Evolutionary conservation across 2,113 vertebrate genomes (phyloP).

Genomic region (Fulmarus glacialis): DNA sequence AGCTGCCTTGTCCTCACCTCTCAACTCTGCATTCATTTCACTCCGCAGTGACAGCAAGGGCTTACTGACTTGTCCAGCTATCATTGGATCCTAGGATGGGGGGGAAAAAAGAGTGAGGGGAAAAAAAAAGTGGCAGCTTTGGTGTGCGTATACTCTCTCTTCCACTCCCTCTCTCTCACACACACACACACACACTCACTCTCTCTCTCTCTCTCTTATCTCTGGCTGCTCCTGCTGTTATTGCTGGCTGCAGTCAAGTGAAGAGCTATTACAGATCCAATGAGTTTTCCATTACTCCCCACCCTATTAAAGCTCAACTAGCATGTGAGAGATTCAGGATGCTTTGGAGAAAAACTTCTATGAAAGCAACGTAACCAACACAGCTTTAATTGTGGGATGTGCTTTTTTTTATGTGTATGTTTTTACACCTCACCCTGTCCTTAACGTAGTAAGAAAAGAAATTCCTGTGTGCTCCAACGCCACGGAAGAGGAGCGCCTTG

Average conservation of each 20-base stretch:
- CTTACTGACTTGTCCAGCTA: slow-evolving; percentile 99
- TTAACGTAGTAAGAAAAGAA: slow-evolving; percentile 50
- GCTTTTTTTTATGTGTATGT: slow-evolving; percentile 52
- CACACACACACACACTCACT: slow-evolving; percentile 42
- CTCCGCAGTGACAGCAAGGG: slow-evolving; percentile 94
- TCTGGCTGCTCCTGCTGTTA: slow-evolving; percentile 92
- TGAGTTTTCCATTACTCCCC: slow-evolving; percentile 94
- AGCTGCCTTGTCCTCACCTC: slow-evolving; percentile 92
- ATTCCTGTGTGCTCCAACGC: slow-evolving; percentile 51
- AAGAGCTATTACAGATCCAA: slow-evolving; percentile 95
- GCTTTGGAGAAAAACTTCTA: slow-evolving; percentile 79
- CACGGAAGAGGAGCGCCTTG: slow-evolving; percentile 32
- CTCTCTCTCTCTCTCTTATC: slow-evolving; percentile 80
- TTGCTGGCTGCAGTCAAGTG: slow-evolving; percentile 96
- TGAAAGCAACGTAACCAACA: slow-evolving; percentile 75
- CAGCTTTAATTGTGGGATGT: slow-evolving; percentile 79
- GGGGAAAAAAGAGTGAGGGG: slow-evolving; percentile 58
- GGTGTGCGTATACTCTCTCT: slow-evolving; percentile 74
- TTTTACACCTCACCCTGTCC: slow-evolving; percentile 74
- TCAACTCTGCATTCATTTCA: slow-evolving; percentile 98
- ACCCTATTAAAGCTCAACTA: slow-evolving; percentile 91
- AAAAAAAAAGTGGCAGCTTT: slow-evolving; percentile 81
- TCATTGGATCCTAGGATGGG: slow-evolving; percentile 93
- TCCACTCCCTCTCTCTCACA: slow-evolving; percentile 72
- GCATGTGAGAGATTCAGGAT: slow-evolving; percentile 87